phyloP scores from a whole-genome alignment of 2,888 invertebrate genomes.

The Pammene fasciana region DNA sequence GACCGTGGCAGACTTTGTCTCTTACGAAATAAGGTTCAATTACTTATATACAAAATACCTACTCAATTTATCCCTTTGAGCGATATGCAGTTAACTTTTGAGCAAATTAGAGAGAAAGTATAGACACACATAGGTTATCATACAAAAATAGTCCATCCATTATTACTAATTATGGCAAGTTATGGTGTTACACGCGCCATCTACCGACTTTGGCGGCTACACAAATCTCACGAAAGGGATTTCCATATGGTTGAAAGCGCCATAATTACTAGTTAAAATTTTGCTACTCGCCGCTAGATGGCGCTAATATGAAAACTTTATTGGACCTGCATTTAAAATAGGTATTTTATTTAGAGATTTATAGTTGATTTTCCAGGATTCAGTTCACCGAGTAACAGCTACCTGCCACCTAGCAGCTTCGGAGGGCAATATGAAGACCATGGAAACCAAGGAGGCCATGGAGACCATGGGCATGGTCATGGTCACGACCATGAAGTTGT shows the following conservation, averaged over 20 bases:
- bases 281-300: constrained; percentile 36
- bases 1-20: too few relatives aligned
- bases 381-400: constrained; percentile 58
- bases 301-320: constrained; percentile 14
- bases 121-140: too few relatives aligned
- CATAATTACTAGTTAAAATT: not conserved
- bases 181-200: not conserved
- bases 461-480: constrained; percentile 45
- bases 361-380: constrained; percentile 48
- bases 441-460: constrained; percentile 48
- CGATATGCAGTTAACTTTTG: too few relatives aligned
- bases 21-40: too few relatives aligned
- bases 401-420: constrained; percentile 56
- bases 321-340: too few relatives aligned
- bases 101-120: too few relatives aligned
- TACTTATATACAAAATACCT: too few relatives aligned
- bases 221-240: not conserved
- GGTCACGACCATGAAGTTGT: constrained; percentile 72
- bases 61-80: too few relatives aligned
- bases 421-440: constrained; percentile 39
- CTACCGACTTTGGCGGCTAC: not conserved
- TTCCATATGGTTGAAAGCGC: not conserved
- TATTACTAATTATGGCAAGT: not conserved
- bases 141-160: too few relatives aligned
- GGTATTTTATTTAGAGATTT: too few relatives aligned